Evolutionary conservation across 2,888 invertebrate species (phyloP), one percentile per base, ranked within the genome.

Genomic region (Bedellia somnulentella): DNA sequence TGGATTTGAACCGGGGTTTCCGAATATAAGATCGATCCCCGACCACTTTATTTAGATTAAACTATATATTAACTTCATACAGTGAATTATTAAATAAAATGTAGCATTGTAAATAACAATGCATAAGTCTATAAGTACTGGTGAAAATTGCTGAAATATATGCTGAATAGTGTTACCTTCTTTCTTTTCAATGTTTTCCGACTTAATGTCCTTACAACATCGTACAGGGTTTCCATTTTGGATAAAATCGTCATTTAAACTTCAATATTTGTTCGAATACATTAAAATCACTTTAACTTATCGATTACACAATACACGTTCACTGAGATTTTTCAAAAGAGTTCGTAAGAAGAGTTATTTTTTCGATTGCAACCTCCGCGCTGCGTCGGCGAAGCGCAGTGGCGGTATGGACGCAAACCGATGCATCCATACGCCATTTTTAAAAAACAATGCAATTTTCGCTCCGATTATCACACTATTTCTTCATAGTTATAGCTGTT

Each of bases 361-460:
- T n/a, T n/a, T n/a, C 9, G 18, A 18, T 5, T 18, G 47, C 44
- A 46, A 43, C 47, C 51, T 47, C 52, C 56, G 59, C 56, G 57
- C 56, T 58, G 58, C 62, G 51, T 45, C 70, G 37, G 71, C 64
- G 63, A 44, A 47, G 59, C 51, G 66, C 67, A 55, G 45, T 43
- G 46, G 40, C 52, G 58, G 43, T 57, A 47, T 66, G 67, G 41
- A 47, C 49, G 46, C 47, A 43, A 47, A 42, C 37, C 39, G 37
- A 36, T 45, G 41, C 29, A 46, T 45, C 45, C 43, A 45, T 41
- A 49, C 46, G 47, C 49, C 52, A 55, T 61, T 60, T 60, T 59
- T 52, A 55, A 67, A 71, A 71, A 73, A 68, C 70, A 60, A 70
- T 71, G 66, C 59, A 64, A 66, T 62, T 56, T 57, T 57, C 57